phyloP scores from a whole-genome alignment of 2,888 invertebrate species.

The Agrilus cyanescens region DNA sequence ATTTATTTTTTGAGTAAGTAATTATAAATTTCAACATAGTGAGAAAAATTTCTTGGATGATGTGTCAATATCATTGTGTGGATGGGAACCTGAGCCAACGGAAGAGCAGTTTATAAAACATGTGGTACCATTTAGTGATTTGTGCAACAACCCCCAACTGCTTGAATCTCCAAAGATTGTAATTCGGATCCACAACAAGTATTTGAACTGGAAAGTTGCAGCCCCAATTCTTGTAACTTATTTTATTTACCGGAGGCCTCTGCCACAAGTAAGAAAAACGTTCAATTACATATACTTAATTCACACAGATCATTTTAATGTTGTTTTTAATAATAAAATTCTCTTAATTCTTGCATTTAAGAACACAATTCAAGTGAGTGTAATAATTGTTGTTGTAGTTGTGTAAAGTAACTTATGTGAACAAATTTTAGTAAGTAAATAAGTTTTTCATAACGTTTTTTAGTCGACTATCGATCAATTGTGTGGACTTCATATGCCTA shows the following conservation, averaged over 20 bases:
- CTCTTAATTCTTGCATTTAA: too few species aligned
- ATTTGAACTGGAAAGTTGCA: slow-evolving; percentile 84
- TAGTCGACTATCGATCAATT: slow-evolving; percentile 34
- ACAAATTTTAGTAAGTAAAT: background rate
- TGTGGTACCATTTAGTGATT: slow-evolving; percentile 48
- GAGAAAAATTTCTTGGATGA: slow-evolving; percentile 41
- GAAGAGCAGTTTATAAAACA: slow-evolving; percentile 43
- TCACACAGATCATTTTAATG: background rate
- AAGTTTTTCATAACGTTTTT: slow-evolving; percentile 7
- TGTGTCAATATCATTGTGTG: slow-evolving; percentile 68
- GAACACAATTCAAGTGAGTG: background rate
- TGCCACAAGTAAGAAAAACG: slow-evolving; percentile 54
- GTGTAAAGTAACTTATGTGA: too few species aligned
- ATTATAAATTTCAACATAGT: slow-evolving; percentile 15
- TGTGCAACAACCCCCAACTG: slow-evolving; percentile 59
- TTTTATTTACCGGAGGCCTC: slow-evolving; percentile 72
- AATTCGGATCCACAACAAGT: slow-evolving; percentile 76
- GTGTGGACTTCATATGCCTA: slow-evolving; percentile 31
- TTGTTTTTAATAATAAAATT: background rate
- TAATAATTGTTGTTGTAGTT: background rate
- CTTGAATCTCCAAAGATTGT: slow-evolving; percentile 73
- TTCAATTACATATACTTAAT: slow-evolving; percentile 5
- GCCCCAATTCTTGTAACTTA: slow-evolving; percentile 82
- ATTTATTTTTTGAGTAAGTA: slow-evolving; percentile 5
- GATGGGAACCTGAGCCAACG: slow-evolving; percentile 43